phyloP scores from a whole-genome alignment of 2,888 invertebrate genomes.

The Sesia bembeciformis region DNA sequence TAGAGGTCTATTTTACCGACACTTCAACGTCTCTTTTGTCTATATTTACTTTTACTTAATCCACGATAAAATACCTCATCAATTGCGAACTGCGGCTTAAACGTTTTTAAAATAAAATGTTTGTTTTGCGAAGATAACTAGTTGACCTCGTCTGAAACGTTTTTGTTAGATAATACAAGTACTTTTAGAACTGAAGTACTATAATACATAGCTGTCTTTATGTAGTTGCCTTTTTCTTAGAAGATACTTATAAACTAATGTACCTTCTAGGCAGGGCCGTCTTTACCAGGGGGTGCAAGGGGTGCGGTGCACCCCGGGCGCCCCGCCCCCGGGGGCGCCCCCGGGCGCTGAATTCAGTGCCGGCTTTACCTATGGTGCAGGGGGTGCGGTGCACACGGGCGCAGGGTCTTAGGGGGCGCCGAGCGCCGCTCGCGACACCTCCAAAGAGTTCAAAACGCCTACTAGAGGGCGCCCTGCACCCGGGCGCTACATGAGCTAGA shows the following conservation, averaged over 20 bases:
- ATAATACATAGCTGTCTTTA: not conserved
- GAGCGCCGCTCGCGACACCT: no score
- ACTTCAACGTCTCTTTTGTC: slow-evolving; percentile 51
- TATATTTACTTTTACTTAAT: slow-evolving; percentile 42
- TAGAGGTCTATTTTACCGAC: slow-evolving; percentile 44
- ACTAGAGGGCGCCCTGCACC: no score
- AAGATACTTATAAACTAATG: not conserved
- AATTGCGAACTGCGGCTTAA: not conserved
- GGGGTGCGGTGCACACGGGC: no score
- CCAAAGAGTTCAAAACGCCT: no score
- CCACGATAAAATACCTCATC: not conserved
- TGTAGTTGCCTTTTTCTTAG: not conserved
- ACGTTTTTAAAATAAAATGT: not conserved
- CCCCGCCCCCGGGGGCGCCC: no score
- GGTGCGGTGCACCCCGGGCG: no score
- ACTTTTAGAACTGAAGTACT: not conserved
- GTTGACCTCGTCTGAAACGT: not conserved
- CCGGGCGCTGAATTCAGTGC: no score
- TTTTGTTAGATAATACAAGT: not conserved
- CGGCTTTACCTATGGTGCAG: no score
- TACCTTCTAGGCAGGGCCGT: no score
- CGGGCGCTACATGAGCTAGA: no score
- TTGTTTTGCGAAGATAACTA: not conserved
- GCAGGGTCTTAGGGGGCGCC: no score
- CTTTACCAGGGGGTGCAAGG: no score